Evolutionary conservation across 2,888 invertebrate genomes (phyloP), one percentile per base, ranked within the genome.

Genomic region (Leptura quadrifasciata): DNA sequence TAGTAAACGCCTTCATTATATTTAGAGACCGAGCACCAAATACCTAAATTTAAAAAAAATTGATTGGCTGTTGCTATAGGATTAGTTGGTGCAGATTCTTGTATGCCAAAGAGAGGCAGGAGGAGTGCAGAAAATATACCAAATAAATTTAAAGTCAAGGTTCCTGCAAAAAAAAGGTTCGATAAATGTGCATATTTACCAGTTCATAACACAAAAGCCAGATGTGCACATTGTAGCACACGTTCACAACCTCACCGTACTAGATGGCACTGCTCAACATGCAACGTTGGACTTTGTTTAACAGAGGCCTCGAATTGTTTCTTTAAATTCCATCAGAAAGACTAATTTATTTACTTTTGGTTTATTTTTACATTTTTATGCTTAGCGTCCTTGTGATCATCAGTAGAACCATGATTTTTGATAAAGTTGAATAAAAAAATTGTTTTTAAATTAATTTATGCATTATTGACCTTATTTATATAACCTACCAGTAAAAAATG

Each of bases 131-230:
- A 18, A 55, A 55, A 17, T 17, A 17, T 64, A 54, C 64, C 20
- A 47, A 72, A 72, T 72, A 55, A 72, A 39, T 70, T 60, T 24
- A 70, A 70, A 24, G 8, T 58, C 5, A 47, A 10, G 6, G 47
- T 70, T 70, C 60, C 70, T n/a, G 24, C 70, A 47, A 60, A 70
- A 70, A 60, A 47, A 70, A 58, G 47, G 21, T 70, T 60, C 58
- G 60, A 70, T 27, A 70, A 70, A 60, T 58, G 58, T 60, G 60
- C 70, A 60, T 60, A 70, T 47, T 60, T 70, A 52, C 60, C 60
- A 24, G 21, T 70, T 58, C 35, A 70, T 70, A n/a, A 10, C 17
- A 58, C 58, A 12, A 61, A 39, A 39, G 63, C 39, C 17, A 35
- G 35, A 63, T 35, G 39, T 39, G 63, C 63, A 18, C 35, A 63